A percentile compares a stretch with the other conserved stretches of the same genome.
These are phyloP conservation scores for Mnemiopsis leidyi DNA, from an alignment of 37 sponge, comb jelly and placozoan species.

Conservation along the genomic window DNA sequence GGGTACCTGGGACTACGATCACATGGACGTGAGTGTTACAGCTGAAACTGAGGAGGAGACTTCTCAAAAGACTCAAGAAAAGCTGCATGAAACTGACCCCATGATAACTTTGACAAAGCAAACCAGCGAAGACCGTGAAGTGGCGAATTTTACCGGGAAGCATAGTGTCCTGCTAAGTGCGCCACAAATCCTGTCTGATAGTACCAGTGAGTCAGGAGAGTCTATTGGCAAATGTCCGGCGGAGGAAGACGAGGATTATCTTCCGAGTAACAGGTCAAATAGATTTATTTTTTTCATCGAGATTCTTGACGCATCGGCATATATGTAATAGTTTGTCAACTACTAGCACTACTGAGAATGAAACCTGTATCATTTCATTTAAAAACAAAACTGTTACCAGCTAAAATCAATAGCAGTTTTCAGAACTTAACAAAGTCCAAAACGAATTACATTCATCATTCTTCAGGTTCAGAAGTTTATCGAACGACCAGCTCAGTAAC, in stretches of 20 bases:
- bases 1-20: slow-evolving; percentile 30
- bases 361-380: too few relatives aligned
- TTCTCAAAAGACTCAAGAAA: background rate
- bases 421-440: too few relatives aligned
- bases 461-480: slow-evolving; percentile 17
- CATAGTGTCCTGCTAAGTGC: background rate
- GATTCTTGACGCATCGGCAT: too few relatives aligned
- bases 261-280: too few relatives aligned
- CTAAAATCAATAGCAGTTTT: too few relatives aligned
- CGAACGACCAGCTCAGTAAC: background rate
- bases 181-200: background rate
- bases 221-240: background rate
- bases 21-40: background rate
- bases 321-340: too few relatives aligned
- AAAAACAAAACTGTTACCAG: too few relatives aligned
- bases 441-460: too few relatives aligned
- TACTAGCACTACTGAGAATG: too few relatives aligned
- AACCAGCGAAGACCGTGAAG: slow-evolving; percentile 7
- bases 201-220: slow-evolving; percentile 1
- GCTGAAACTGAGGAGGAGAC: background rate
- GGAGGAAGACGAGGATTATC: too few relatives aligned
- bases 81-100: background rate
- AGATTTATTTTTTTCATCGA: too few relatives aligned
- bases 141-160: background rate
- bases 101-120: background rate